These are phyloP conservation scores for Pherbina coryleti DNA, from an alignment of 2,888 invertebrate genomes.

Conservation along the genomic window DNA sequence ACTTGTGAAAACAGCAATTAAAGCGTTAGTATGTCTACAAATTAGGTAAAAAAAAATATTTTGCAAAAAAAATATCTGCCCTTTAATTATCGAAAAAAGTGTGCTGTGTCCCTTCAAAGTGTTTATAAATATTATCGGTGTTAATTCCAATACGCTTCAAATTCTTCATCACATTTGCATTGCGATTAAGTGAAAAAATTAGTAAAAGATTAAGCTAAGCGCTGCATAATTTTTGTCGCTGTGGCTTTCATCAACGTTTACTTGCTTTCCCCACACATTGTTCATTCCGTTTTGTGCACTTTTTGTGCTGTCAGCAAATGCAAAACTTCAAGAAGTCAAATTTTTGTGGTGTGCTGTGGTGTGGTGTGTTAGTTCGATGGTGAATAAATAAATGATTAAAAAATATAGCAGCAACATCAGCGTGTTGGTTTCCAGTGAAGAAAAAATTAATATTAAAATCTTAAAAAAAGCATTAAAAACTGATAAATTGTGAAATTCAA, in stretches of 20 bases:
- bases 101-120: background rate
- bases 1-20: background rate
- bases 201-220: background rate
- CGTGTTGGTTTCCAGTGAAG: background rate
- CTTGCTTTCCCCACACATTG: constrained; percentile 7
- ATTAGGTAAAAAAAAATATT: no score
- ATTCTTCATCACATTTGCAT: background rate
- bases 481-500: background rate
- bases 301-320: constrained; percentile 28
- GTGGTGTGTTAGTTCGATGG: constrained; percentile 18
- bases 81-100: no score
- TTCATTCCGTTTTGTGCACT: background rate
- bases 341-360: background rate
- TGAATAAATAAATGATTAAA: constrained; percentile 20
- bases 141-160: background rate
- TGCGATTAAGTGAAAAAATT: background rate
- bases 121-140: background rate
- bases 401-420: constrained; percentile 10
- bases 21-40: background rate
- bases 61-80: no score
- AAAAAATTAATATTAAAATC: constrained; percentile 19
- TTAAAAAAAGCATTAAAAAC: background rate
- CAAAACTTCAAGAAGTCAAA: constrained; percentile 24
- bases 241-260: constrained; percentile 25
- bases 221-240: constrained; percentile 5